Evolutionary conservation across 2,797 vertebrate genomes (phyloP), one percentile per base, ranked within the genome.

Genomic region (Danio choprae): DNA sequence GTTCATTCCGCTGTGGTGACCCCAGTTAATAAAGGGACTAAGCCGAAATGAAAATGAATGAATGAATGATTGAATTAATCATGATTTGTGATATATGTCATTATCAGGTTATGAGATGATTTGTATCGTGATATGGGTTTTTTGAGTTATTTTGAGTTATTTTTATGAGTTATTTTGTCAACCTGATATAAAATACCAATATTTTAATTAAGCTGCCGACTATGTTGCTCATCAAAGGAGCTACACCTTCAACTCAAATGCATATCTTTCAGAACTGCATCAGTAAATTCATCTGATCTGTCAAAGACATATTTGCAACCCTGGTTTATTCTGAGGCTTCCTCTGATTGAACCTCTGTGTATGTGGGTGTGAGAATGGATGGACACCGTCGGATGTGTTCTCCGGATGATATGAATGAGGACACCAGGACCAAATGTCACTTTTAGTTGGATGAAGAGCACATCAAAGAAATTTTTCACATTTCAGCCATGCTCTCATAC

Each of bases 381-480:
- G 10, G 13, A 20, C 9, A 9, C 20, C 59, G 11, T 56, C 4
- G 1, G n/a, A 9, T 48, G 63, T 55, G 40, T 46, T 44, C 77
- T 22, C 29, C 20, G 7, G 53, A 68, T 77, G 4, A 77, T 69
- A 43, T 69, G 43, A 60, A 60, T 0, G 36, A 62, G 56, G 76
- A 78, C 29, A 29, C 44, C 20, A 62, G 36, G 44, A 51, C 18
- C n/a, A 16, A 51, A 62, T 51, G 65, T 60, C 65, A 50, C 44
- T 60, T 62, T 78, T 9, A 70, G 29, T 78, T 70, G 46, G 36
- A 60, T n/a, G 29, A 70, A 50, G 29, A 16, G 29, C 48, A 59
- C 41, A 78, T 78, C 75, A 78, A 60, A 78, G 64, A 78, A 53
- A 69, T 69, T 69, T 69, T 78, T 59, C n/a, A 69, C 53, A 78